Evolutionary conservation across 2,888 invertebrate species (phyloP).

Genomic region (Seira musarum): DNA sequence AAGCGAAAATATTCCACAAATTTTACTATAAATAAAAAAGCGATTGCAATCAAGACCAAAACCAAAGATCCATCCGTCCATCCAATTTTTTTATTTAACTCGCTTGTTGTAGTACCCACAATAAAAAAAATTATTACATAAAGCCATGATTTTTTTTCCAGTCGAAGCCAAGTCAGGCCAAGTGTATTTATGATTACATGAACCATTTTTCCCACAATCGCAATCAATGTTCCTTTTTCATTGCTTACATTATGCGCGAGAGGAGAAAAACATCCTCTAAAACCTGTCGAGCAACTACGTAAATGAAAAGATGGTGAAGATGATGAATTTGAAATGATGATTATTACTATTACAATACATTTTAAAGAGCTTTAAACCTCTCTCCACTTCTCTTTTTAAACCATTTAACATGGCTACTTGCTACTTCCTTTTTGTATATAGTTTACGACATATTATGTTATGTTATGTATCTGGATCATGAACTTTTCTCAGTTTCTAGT

Average conservation of each 20-base stretch:
- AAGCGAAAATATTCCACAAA: conserved; percentile 3
- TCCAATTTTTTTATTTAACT: not conserved
- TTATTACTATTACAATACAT: no score
- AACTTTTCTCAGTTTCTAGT: conserved; percentile 9
- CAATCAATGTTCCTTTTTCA: conserved; percentile 14
- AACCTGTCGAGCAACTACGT: conserved; percentile 55
- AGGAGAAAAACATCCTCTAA: conserved; percentile 42
- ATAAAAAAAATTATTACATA: not conserved
- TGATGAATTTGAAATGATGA: conserved; percentile 19
- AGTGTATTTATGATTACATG: not conserved
- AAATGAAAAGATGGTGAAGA: conserved; percentile 16
- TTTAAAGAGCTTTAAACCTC: not conserved
- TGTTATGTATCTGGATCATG: not conserved
- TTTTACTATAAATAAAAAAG: conserved; percentile 17
- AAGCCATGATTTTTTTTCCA: not conserved
- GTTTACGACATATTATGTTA: no score
- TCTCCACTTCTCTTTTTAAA: not conserved
- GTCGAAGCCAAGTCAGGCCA: not conserved
- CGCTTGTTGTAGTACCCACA: not conserved
- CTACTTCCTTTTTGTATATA: not conserved
- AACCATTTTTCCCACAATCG: conserved; percentile 31
- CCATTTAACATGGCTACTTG: not conserved
- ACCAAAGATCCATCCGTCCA: not conserved
- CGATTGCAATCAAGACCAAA: conserved; percentile 19
- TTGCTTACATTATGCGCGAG: not conserved